A percentile compares a stretch with the other conserved stretches of the same genome.
Conservation (phyloP, 2,113 vertebrate species). For the Eulemur rufifrons region DNA sequence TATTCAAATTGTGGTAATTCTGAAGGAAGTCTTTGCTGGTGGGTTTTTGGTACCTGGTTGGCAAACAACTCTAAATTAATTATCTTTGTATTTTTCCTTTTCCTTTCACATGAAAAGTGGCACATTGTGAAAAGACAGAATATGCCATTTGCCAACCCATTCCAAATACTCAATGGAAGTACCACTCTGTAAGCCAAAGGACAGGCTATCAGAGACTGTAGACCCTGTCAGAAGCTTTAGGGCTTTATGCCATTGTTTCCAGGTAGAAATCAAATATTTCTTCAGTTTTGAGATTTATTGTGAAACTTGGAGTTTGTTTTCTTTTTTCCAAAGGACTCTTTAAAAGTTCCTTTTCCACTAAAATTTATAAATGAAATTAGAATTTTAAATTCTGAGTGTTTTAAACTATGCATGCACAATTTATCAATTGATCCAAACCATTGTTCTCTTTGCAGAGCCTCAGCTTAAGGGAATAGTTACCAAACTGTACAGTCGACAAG, state of each 20-base stretch:
- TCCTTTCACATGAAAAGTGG: slow-evolving; percentile 71
- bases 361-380: neutral
- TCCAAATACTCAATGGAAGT: slow-evolving; percentile 75
- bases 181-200: slow-evolving; percentile 60
- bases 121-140: slow-evolving; percentile 74
- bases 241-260: neutral
- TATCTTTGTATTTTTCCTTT: slow-evolving; percentile 64
- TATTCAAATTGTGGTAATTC: slow-evolving; percentile 65
- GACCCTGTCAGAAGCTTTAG: slow-evolving; percentile 48
- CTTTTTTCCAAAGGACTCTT: slow-evolving; percentile 18
- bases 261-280: slow-evolving; percentile 64
- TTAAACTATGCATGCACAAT: neutral
- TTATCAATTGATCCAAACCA: slow-evolving; percentile 72
- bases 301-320: slow-evolving; percentile 46
- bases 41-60: slow-evolving; percentile 64
- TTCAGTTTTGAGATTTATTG: slow-evolving; percentile 61
- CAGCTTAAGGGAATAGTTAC: slow-evolving; percentile 99
- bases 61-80: slow-evolving; percentile 53
- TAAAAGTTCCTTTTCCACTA: neutral
- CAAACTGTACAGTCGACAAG: slow-evolving; percentile 99
- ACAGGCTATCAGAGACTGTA: neutral
- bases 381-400: neutral
- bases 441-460: slow-evolving; percentile 91
- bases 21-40: slow-evolving; percentile 56
- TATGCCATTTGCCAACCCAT: slow-evolving; percentile 63